These are phyloP conservation scores for Brenthis daphne DNA, from an alignment of 2,888 invertebrate species.

Conservation along the genomic window DNA sequence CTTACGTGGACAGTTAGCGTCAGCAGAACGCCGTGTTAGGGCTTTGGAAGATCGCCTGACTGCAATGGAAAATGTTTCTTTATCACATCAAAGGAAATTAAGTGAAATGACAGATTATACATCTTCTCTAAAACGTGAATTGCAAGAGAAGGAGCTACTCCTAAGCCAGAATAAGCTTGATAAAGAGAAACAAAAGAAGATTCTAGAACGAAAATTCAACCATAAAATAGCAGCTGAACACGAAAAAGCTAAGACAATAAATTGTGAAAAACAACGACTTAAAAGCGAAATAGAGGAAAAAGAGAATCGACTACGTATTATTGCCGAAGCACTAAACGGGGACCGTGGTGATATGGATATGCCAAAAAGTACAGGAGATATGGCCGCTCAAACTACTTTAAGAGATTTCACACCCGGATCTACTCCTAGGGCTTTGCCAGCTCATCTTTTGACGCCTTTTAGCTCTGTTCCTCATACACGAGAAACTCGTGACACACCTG, in stretches of 20 bases:
- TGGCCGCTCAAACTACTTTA: constrained; percentile 63
- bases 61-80: constrained; percentile 84
- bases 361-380: constrained; percentile 54
- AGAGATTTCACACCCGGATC: constrained; percentile 72
- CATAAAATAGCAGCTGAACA: constrained; percentile 87
- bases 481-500: constrained; percentile 65
- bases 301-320: constrained; percentile 71
- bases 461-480: constrained; percentile 55
- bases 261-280: constrained; percentile 63
- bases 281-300: constrained; percentile 69
- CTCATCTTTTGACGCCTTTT: constrained; percentile 72
- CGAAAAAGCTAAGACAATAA: constrained; percentile 88
- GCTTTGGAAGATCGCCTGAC: constrained; percentile 86
- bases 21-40: constrained; percentile 85
- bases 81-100: constrained; percentile 84
- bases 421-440: constrained; percentile 71
- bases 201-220: constrained; percentile 81
- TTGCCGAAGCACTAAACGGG: constrained; percentile 63
- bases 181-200: constrained; percentile 84
- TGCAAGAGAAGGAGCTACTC: constrained; percentile 85
- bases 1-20: constrained; percentile 84
- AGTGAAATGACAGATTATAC: constrained; percentile 85
- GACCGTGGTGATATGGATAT: constrained; percentile 56
- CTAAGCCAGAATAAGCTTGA: constrained; percentile 85
- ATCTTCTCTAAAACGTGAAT: constrained; percentile 82